Conservation (phyloP, 2,888 invertebrate species). For the Acrocyrtus sp. region DNA sequence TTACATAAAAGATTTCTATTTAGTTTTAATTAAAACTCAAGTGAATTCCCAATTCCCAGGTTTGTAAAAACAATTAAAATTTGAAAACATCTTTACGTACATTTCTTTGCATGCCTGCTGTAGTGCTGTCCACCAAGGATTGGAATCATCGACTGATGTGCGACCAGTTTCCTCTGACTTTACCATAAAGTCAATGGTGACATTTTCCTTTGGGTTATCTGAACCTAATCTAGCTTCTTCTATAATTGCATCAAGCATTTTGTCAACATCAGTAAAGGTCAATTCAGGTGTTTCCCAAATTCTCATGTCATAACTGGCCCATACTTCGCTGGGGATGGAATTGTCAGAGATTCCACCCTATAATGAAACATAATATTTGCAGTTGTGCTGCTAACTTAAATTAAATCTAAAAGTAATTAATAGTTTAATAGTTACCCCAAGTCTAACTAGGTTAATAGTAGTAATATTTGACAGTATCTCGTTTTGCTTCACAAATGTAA, state of each 20-base stretch:
- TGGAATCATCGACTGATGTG: slow-evolving; percentile 74
- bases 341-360: slow-evolving; percentile 89
- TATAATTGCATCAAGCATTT: slow-evolving; percentile 25
- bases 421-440: slow-evolving; percentile 25
- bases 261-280: slow-evolving; percentile 70
- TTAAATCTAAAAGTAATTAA: no score
- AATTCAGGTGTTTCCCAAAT: slow-evolving; percentile 72
- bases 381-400: neutral
- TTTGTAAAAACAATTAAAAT: neutral
- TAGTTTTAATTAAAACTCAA: no score
- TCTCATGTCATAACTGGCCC: slow-evolving; percentile 79
- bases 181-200: slow-evolving; percentile 74
- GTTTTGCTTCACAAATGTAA: slow-evolving; percentile 70
- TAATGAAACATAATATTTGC: slow-evolving; percentile 64
- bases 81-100: slow-evolving; percentile 18
- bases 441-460: slow-evolving; percentile 31
- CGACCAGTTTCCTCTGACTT: slow-evolving; percentile 72
- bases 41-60: neutral
- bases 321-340: slow-evolving; percentile 85
- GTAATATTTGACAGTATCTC: slow-evolving; percentile 71
- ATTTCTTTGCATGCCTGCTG: slow-evolving; percentile 66
- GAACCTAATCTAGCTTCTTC: slow-evolving; percentile 67
- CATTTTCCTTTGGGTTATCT: slow-evolving; percentile 76
- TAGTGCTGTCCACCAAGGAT: slow-evolving; percentile 80
- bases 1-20: slow-evolving; percentile 76